Base-by-base conservation (phyloP, 37 sponge, comb jelly and placozoan species). In the Axinella damicornis region DNA sequence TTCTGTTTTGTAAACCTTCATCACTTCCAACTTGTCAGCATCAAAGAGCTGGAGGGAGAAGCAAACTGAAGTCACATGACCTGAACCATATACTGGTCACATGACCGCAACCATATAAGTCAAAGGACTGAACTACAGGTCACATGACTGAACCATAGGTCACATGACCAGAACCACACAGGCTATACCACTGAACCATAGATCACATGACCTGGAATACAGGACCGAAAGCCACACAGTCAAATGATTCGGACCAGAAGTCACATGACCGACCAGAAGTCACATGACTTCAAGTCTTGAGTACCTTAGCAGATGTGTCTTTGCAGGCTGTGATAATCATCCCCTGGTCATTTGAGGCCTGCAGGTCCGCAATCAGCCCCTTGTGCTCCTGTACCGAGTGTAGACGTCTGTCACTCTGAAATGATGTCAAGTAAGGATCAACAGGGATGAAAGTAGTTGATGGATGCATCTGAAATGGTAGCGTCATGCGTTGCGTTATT, bases 311-410 rank as follows among this genome's bases (percentile, higher is more conserved):
- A 20, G 92, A 81, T 63, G 64, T 85, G 85, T 99, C 99, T 65
- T 95, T 99, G 16, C 91, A 93, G 2, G 97, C 94, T 22, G 99
- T 89, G 39, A 99, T 83, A 63, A 94, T 40, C 96, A 99, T 95
- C 16, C 94, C 88, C 18, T 56, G 57, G 34, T 85, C 90, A 9
- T 73, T 73, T 18, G 85, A 89, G 39, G 81, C 33, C 73, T 95
- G 93, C 1, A 95, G 63, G 79, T 95, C 92, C 31, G 85, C 84
- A 56, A 95, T 85, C 16, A 66, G 37, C 0, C 65, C 84, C 53
- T 62, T 88, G 77, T 95, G 95, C 19, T 72, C 65, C 36, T 62
- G 59, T 0, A 71, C 73, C 34, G 53, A 21, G 38, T 74, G 27
- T 18, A 87, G 58, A 30, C 31, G 40, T 0, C 74, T 57, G 14